Base-by-base conservation (phyloP, 2,797 vertebrate species). In the Pseudocheirus occidentalis region DNA sequence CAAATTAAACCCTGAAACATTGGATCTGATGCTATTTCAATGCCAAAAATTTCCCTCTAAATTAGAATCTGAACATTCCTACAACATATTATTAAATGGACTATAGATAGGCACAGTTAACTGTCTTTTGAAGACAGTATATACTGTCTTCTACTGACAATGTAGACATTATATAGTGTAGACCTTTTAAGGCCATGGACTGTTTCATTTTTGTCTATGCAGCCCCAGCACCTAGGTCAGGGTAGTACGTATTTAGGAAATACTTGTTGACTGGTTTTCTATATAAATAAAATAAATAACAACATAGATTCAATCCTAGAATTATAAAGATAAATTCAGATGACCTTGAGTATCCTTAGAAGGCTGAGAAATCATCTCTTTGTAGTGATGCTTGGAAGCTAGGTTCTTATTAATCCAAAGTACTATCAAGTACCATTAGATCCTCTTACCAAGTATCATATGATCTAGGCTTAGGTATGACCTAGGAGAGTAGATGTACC, bases 1-100 rank as follows among this genome's bases (percentile, higher is more conserved):
- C 66, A 92, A 91, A 87, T 96, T 93, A 91, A 81, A 91, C 94
- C 95, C 58, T 91, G 27, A 16, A 95, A 96, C 96, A 59, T 94
- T 4, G 27, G 10, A 95, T 96, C 92, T 97, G 92, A 66, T 92
- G 95, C 54, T 31, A 90, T 46, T 94, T 95, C n/a, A 90, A 1
- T 91, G 16, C 31, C 92, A 2, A 4, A 90, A 9, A 91, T 95
- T 94, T 95, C 93, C 14, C 87, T 34, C n/a, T 52, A 93, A 27
- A 58, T 89, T 94, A 92, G 11, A 18, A 46, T 73, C 57, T 66
- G 31, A 46, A 2, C 18, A 46, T 40, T 81, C 2, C 18, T 81
- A 24, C 1, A 81, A 46, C 13, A 46, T 46, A 81, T 9, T 81
- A 81, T 81, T 40, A 40, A 2, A 46, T 81, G n/a, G 7, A 81